Evolutionary conservation across 1,140 invertebrate genomes (phyloP).

Genomic region (Caenorhabditis inopinata): DNA sequence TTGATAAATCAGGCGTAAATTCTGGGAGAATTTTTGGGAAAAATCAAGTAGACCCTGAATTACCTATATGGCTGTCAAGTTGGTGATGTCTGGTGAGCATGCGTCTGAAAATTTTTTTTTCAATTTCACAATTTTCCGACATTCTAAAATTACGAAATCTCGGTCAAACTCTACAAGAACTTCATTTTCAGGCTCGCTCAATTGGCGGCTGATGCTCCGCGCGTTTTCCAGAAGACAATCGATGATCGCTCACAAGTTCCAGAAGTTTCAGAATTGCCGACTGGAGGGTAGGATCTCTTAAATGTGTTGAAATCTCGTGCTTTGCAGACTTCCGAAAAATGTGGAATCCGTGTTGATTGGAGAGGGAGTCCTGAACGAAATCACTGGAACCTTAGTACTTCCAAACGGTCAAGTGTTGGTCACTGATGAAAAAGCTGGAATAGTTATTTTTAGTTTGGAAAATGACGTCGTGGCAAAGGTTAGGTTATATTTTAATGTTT

Average conservation of each 20-base stretch:
- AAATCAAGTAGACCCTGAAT: too few relatives aligned
- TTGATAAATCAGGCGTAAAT: too few relatives aligned
- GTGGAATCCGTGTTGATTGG: conserved; percentile 40
- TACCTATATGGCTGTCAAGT: too few relatives aligned
- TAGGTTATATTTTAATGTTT: neutral
- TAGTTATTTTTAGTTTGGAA: conserved; percentile 22
- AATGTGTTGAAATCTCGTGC: neutral
- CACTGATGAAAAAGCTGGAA: neutral
- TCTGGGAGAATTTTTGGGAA: too few relatives aligned
- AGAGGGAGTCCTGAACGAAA: conserved; percentile 33
- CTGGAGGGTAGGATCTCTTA: neutral
- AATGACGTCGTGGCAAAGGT: neutral
- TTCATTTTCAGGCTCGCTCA: neutral
- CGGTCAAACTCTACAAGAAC: too few relatives aligned
- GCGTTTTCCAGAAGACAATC: conserved; percentile 5
- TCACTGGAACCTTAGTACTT: conserved; percentile 38
- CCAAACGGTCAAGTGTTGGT: conserved; percentile 33
- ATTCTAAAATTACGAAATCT: too few relatives aligned
- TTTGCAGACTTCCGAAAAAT: conserved; percentile 19
- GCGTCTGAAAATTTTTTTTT: too few relatives aligned
- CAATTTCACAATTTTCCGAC: too few relatives aligned
- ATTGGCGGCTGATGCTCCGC: neutral
- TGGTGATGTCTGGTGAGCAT: too few relatives aligned
- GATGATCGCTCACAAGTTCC: conserved; percentile 31
- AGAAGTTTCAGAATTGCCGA: conserved; percentile 20